phyloP scores from a whole-genome alignment of 2,797 vertebrate species.

The Heteromormyrus szaboi region DNA sequence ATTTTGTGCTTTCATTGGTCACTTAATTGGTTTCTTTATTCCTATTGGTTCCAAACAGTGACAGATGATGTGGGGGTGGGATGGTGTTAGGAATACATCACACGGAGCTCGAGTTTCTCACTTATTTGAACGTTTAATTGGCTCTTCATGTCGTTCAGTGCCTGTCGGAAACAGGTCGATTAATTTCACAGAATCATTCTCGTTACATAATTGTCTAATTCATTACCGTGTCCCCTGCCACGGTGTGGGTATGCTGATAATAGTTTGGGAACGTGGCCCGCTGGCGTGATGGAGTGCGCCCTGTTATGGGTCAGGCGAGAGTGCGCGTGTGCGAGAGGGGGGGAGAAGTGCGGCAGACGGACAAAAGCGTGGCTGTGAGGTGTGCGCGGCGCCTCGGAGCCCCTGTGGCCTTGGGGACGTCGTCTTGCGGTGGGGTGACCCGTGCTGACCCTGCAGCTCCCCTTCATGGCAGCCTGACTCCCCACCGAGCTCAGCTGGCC shows the following conservation, averaged over 20 bases:
- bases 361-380: not conserved
- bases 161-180: not conserved
- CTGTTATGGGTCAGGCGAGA: not conserved
- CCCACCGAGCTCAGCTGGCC: not conserved
- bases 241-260: not conserved
- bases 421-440: not conserved
- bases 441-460: not conserved
- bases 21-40: not conserved
- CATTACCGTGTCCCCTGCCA: not conserved
- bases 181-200: constrained; percentile 3
- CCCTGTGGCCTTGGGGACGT: not conserved
- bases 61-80: not conserved
- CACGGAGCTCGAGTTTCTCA: not conserved
- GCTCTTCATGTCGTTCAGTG: not conserved
- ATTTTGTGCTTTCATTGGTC: not conserved
- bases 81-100: not conserved
- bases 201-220: constrained; percentile 5
- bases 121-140: not conserved
- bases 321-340: not conserved
- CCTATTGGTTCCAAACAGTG: not conserved
- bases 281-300: not conserved
- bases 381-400: not conserved
- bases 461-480: not conserved
- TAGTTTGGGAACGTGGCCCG: not conserved
- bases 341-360: not conserved